Evolutionary conservation across 2,888 invertebrate species (phyloP), one percentile per base, ranked within the genome.

Genomic region (Dioctria linearis): DNA sequence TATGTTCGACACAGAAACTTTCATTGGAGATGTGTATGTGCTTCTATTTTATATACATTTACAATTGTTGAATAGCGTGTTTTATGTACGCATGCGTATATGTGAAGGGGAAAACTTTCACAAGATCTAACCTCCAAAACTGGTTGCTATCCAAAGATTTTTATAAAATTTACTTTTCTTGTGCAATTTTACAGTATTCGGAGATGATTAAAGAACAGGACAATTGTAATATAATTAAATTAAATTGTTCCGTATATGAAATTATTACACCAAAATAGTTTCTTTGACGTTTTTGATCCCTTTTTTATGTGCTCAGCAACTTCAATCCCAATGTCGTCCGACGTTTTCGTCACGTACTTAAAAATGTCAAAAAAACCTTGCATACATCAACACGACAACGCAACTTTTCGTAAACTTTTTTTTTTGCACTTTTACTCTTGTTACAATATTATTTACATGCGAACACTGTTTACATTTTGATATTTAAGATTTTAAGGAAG

Each of bases 301-400:
- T 39, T 71, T 51, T 39, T n/a, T 8, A 43, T 40, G 51, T 5
- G 39, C 42, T 42, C 75, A 25, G 25, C 25, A 25, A 25, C 25
- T 25, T 25, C 25, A 25, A 25, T 25, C 25, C 25, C 25, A 61
- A 59, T 43, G 63, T 49, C 76, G 65, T 78, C 25, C 25, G 25
- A 25, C 78, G 78, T 71, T 42, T 40, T 78, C 63, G 78, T 63
- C 63, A 75, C 40, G 59, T 25, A 25, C 25, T 25, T 43, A 63
- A 78, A 78, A 78, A 78, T 78, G 78, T 78, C 78, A 78, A 78
- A 25, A n/a, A 25, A 78, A 78, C 46, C 65, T 78, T 78, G 63
- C 76, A 63, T 61, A 76, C 76, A 61, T 57, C 40, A 54, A 54
- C 73, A 57, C 59, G 39, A 6, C n/a, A 13, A 6, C 25, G 3